Conservation (phyloP, 2,797 vertebrate species). For the Petrocephalus schoutedeni region DNA sequence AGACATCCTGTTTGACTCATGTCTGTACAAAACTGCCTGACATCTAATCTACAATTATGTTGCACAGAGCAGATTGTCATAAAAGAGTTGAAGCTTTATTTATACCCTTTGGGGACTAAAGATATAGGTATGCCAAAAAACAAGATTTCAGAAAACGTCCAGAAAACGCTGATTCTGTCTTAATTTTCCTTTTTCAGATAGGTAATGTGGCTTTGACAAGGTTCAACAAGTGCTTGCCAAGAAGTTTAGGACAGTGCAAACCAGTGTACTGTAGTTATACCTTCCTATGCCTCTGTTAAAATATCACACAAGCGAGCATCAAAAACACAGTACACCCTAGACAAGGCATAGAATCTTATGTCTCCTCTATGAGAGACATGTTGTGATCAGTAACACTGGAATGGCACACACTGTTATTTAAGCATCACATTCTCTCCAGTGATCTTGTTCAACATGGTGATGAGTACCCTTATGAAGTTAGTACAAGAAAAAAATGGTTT, state of each 20-base stretch:
- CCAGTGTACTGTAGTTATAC: neutral
- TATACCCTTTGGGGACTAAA: neutral
- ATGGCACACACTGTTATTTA: neutral
- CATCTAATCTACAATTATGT: neutral
- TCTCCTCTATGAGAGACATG: neutral
- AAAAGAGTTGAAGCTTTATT: neutral
- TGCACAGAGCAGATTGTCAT: neutral
- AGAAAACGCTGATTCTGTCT: neutral
- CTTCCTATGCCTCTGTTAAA: neutral
- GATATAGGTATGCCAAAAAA: neutral
- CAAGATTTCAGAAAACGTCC: neutral
- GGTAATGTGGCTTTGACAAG: neutral
- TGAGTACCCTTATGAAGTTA: neutral
- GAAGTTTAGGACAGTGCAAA: neutral
- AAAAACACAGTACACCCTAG: neutral
- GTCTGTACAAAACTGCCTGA: neutral
- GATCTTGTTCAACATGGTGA: neutral
- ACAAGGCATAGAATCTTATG: neutral
- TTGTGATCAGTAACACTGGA: neutral
- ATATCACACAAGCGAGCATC: neutral
- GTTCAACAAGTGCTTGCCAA: neutral
- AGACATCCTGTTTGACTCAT: neutral
- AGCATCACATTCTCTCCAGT: neutral
- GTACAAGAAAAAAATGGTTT: neutral
- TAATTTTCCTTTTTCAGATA: neutral